Conservation (phyloP, 2,113 vertebrate species). For the Dryoscopus gambensis region DNA sequence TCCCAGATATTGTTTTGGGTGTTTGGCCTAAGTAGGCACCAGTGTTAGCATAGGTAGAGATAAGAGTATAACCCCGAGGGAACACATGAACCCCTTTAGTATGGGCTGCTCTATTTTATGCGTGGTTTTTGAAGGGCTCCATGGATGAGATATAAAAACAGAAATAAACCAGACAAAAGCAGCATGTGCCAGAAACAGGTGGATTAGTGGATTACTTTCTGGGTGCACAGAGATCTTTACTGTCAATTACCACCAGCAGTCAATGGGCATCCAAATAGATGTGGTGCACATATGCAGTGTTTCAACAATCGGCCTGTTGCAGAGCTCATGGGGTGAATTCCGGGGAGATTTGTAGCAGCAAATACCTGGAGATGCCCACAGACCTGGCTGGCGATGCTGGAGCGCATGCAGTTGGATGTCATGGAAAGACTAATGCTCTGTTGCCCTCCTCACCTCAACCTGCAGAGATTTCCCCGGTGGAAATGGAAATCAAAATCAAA, state of each 20-base stretch:
- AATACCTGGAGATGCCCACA: not conserved
- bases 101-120: not conserved
- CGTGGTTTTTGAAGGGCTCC: not conserved
- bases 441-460: not conserved
- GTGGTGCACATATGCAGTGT: not conserved
- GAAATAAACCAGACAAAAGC: not conserved
- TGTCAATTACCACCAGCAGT: not conserved
- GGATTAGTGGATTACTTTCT: not conserved
- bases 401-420: not conserved
- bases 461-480: not conserved
- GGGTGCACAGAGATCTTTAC: not conserved
- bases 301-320: not conserved
- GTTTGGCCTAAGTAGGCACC: not conserved
- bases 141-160: not conserved
- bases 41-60: not conserved
- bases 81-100: not conserved
- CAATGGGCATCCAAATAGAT: accelerated
- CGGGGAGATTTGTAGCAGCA: not conserved
- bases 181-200: not conserved
- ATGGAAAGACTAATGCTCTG: not conserved
- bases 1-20: not conserved
- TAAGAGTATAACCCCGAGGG: not conserved
- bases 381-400: not conserved
- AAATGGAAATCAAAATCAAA: not conserved
- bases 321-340: not conserved